Conservation (phyloP, 2,888 invertebrate genomes). For the Cheilosia grossa region DNA sequence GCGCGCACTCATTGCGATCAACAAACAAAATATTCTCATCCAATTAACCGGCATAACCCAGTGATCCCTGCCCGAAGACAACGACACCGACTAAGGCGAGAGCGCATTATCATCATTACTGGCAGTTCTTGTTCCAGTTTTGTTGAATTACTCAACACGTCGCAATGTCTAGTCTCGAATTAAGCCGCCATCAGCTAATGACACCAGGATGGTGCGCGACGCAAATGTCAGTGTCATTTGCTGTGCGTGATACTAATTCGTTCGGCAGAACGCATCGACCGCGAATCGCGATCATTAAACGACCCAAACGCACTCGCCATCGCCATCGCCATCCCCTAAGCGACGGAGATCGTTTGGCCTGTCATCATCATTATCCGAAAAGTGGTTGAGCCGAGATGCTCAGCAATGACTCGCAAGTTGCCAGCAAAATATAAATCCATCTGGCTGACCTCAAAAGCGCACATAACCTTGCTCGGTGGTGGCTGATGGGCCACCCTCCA, state of each 20-base stretch:
- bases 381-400: constrained; percentile 34
- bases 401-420: constrained; percentile 13
- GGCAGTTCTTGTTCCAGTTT: constrained; percentile 36
- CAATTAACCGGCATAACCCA: constrained; percentile 21
- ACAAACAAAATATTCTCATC: constrained; percentile 28
- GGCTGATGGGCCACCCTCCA: constrained; percentile 27
- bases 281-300: constrained; percentile 55
- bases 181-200: constrained; percentile 61
- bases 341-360: constrained; percentile 24
- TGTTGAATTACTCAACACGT: constrained; percentile 39
- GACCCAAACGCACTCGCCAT: constrained; percentile 25
- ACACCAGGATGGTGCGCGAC: constrained; percentile 48
- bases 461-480: constrained; percentile 57
- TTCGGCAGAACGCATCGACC: constrained; percentile 15
- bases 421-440: constrained; percentile 45
- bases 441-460: constrained; percentile 69
- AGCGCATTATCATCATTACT: constrained; percentile 41
- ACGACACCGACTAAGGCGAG: not conserved
- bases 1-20: constrained; percentile 22
- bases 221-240: constrained; percentile 53
- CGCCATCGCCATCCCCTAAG: constrained; percentile 41
- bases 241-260: constrained; percentile 63
- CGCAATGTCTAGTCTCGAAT: constrained; percentile 54
- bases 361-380: constrained; percentile 54
- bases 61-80: constrained; percentile 1